Conservation (phyloP, 2,888 invertebrate species). For the Galeruca laticollis region DNA sequence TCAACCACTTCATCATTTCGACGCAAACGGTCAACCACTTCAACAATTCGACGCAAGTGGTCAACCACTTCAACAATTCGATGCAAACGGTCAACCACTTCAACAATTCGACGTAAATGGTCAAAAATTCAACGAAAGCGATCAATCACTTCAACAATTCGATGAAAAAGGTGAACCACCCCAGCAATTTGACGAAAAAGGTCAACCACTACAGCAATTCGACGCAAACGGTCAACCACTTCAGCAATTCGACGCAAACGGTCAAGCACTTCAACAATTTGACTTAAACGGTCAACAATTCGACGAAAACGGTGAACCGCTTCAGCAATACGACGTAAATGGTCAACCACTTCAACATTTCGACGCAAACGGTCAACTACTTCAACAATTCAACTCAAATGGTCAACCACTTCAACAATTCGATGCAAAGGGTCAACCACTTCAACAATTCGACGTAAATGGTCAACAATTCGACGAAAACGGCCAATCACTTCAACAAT, state of each 20-base stretch:
- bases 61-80: constrained; percentile 15
- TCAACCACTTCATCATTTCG: constrained; percentile 40
- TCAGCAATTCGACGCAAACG: constrained; percentile 18
- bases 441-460: constrained; percentile 41
- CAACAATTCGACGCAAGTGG: constrained; percentile 20
- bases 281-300: constrained; percentile 41
- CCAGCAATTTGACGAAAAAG: constrained; percentile 51
- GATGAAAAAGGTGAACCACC: constrained; percentile 39
- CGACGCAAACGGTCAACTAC: constrained; percentile 44
- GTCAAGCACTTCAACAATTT: not conserved
- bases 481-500: no score
- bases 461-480: constrained; percentile 51
- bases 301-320: constrained; percentile 40
- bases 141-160: constrained; percentile 41
- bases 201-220: constrained; percentile 41
- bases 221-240: no score
- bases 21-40: no score
- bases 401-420: not conserved
- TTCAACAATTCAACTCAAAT: constrained; percentile 12
- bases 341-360: constrained; percentile 11
- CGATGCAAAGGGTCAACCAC: constrained; percentile 40
- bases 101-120: constrained; percentile 11
- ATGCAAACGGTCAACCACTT: no score
- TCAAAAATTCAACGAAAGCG: constrained; percentile 50
- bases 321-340: constrained; percentile 50